Evolutionary conservation across 2,113 vertebrate species (phyloP).

Genomic region (Catharus bicknelli): DNA sequence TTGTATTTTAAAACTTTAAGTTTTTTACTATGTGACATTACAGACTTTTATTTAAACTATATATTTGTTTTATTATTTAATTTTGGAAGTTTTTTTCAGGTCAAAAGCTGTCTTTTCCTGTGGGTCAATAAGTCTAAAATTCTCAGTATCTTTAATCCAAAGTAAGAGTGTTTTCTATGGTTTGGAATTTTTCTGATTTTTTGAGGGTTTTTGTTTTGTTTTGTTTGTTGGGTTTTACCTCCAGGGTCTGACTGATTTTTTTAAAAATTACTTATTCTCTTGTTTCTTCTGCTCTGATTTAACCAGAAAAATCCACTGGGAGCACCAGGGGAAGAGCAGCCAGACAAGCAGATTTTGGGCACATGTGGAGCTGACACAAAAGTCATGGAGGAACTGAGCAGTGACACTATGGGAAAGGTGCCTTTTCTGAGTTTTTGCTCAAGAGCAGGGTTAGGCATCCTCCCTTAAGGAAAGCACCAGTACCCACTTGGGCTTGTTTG

Average conservation of each 20-base stretch:
- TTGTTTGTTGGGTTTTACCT: neutral
- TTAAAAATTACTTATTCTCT: neutral
- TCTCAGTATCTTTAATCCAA: neutral
- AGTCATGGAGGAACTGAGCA: accelerated
- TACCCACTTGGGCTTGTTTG: neutral
- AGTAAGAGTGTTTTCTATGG: neutral
- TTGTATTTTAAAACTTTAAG: too few species aligned
- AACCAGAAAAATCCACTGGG: neutral
- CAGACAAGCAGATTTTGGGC: neutral
- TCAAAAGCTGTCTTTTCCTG: too few species aligned
- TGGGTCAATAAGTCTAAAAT: too few species aligned
- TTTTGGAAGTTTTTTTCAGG: too few species aligned
- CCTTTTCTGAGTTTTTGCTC: neutral
- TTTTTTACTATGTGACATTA: too few species aligned
- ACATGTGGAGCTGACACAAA: neutral
- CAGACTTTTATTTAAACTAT: too few species aligned
- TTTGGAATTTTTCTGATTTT: neutral
- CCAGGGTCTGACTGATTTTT: neutral
- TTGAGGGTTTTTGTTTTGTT: neutral
- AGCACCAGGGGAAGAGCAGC: neutral
- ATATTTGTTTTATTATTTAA: too few species aligned
- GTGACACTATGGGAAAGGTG: neutral
- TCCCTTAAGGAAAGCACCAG: neutral
- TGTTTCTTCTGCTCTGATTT: neutral
- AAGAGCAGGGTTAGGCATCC: neutral